Evolutionary conservation across 2,888 invertebrate species (phyloP).

Genomic region (Diplazon laetatorius): DNA sequence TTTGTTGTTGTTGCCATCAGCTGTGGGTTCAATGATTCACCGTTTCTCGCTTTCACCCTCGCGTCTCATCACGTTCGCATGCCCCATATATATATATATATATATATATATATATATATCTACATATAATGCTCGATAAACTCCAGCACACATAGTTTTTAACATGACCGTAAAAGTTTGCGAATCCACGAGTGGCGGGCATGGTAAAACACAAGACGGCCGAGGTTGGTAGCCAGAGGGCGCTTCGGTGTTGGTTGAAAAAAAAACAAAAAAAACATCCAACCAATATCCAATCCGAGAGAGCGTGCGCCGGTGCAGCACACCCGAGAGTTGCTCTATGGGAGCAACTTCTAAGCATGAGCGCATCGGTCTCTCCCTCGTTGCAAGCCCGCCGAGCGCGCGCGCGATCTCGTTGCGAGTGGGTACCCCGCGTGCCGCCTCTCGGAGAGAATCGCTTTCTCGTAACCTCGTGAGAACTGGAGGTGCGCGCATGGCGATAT

Average conservation of each 20-base stretch:
- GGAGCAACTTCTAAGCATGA: slow-evolving; percentile 17
- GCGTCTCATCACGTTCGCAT: slow-evolving; percentile 47
- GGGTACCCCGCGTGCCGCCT: no score
- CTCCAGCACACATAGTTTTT: slow-evolving; percentile 28
- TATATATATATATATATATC: no score
- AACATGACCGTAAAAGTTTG: slow-evolving; percentile 14
- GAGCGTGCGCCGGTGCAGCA: slow-evolving; percentile 4
- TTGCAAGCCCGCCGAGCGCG: slow-evolving; percentile 6
- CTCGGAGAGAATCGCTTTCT: slow-evolving; percentile 75
- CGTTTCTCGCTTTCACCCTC: slow-evolving; percentile 49
- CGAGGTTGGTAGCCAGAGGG: slow-evolving; percentile 1
- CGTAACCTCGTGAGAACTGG: slow-evolving; percentile 80
- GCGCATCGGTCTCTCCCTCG: slow-evolving; percentile 26
- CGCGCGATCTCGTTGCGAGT: slow-evolving; percentile 52
- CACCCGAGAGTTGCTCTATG: not conserved
- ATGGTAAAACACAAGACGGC: not conserved
- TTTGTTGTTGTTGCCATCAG: slow-evolving; percentile 6
- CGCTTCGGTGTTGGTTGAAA: slow-evolving; percentile 15
- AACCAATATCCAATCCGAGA: not conserved
- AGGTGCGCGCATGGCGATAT: slow-evolving; percentile 64
- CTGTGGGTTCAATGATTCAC: slow-evolving; percentile 36
- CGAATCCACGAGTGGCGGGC: not conserved
- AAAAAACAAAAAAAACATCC: slow-evolving; percentile 19
- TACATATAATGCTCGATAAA: slow-evolving; percentile 56
- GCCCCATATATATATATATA: no score